phyloP scores from a whole-genome alignment of 2,888 invertebrate genomes.

The Augiades crinisus region DNA sequence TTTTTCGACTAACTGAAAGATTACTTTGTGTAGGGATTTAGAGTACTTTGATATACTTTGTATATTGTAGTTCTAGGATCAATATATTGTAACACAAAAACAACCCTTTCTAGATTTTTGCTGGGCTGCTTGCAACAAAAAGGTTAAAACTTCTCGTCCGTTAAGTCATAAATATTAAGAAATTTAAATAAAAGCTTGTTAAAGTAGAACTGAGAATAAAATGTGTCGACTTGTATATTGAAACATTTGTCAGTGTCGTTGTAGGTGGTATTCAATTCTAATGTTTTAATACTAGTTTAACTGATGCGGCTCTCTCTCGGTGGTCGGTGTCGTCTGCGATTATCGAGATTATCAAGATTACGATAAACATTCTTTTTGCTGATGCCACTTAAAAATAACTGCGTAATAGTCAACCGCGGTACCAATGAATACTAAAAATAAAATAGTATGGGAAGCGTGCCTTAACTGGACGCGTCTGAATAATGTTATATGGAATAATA shows the following conservation, averaged over 20 bases:
- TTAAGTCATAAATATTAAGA: too few relatives aligned
- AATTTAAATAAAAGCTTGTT: too few relatives aligned
- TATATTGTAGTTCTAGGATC: too few relatives aligned
- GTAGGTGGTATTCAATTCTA: slow-evolving; percentile 44
- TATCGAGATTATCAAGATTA: slow-evolving; percentile 59
- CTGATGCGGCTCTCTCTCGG: slow-evolving; percentile 38
- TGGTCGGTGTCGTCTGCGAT: slow-evolving; percentile 48
- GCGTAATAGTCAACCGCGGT: slow-evolving; percentile 55
- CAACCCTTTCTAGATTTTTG: too few relatives aligned
- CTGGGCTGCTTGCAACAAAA: too few relatives aligned
- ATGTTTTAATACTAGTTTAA: slow-evolving; percentile 40
- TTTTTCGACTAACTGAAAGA: too few relatives aligned
- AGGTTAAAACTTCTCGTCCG: too few relatives aligned
- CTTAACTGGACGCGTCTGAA: slow-evolving; percentile 29
- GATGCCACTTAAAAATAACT: slow-evolving; percentile 57
- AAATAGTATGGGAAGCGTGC: slow-evolving; percentile 45
- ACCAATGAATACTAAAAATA: slow-evolving; percentile 56
- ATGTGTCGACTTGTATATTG: too few relatives aligned
- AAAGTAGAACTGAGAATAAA: too few relatives aligned
- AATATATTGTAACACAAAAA: too few relatives aligned
- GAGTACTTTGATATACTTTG: too few relatives aligned
- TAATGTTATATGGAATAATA: neutral
- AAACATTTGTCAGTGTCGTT: slow-evolving; percentile 23
- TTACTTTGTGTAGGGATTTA: too few relatives aligned
- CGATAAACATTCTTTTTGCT: slow-evolving; percentile 54